Conservation (phyloP, 2,888 invertebrate species). For the Cataglyphis livida region DNA sequence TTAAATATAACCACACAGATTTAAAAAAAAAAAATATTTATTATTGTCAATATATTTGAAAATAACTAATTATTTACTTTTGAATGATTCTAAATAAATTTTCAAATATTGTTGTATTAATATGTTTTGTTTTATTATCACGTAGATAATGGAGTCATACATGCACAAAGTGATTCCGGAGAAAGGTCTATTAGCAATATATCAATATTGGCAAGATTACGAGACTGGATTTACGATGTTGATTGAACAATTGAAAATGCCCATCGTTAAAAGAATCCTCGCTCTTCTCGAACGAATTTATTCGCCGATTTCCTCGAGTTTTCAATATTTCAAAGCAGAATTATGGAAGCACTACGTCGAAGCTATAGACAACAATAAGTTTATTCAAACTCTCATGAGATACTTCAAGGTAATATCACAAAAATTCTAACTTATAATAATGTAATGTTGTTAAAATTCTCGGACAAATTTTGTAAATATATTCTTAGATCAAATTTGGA, state of each 20-base stretch:
- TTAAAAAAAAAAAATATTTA: not conserved
- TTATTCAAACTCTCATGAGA: slow-evolving; percentile 91
- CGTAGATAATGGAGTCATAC: slow-evolving; percentile 77
- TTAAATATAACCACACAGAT: not conserved
- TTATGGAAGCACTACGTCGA: slow-evolving; percentile 89
- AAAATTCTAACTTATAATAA: slow-evolving; percentile 20
- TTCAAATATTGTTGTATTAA: not conserved
- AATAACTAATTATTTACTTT: not conserved
- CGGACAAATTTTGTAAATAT: not conserved
- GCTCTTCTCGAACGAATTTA: slow-evolving; percentile 87
- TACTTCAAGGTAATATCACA: slow-evolving; percentile 89
- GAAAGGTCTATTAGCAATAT: slow-evolving; percentile 94
- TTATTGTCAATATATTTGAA: not conserved
- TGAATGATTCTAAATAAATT: not conserved
- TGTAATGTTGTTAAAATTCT: not conserved
- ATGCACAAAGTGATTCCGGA: slow-evolving; percentile 87
- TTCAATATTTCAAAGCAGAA: slow-evolving; percentile 88
- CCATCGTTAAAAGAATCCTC: slow-evolving; percentile 89
- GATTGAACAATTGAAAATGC: slow-evolving; percentile 93
- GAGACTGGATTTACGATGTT: slow-evolving; percentile 92
- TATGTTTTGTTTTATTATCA: not conserved
- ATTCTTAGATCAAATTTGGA: not conserved
- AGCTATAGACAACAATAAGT: slow-evolving; percentile 93
- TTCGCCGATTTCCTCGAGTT: slow-evolving; percentile 88
- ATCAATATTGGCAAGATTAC: slow-evolving; percentile 94